Conservation (phyloP, 2,113 vertebrate species). For the Brachirus orientalis region DNA sequence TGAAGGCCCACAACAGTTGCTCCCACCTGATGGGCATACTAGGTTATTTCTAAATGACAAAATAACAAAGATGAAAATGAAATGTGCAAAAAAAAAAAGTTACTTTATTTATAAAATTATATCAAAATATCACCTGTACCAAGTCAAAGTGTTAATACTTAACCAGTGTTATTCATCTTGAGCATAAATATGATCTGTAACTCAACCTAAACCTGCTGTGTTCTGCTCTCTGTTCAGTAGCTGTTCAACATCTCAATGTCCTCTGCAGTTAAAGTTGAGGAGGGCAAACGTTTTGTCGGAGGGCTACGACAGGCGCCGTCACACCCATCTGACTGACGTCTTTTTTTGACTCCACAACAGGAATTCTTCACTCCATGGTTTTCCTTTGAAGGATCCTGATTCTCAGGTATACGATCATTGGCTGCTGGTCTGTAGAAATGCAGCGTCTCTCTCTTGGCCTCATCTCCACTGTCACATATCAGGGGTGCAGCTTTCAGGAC, state of each 20-base stretch:
- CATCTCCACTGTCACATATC: slow-evolving; percentile 49
- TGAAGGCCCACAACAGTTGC: too few species aligned
- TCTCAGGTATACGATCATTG: slow-evolving; percentile 35
- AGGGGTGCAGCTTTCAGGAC: slow-evolving; percentile 69
- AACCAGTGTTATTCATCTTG: neutral
- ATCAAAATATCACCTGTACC: neutral
- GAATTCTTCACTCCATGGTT: slow-evolving; percentile 34
- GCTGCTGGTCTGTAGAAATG: slow-evolving; percentile 87
- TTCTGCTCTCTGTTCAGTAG: slow-evolving; percentile 79
- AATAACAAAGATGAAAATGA: neutral
- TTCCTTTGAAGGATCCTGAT: slow-evolving; percentile 12
- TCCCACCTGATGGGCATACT: too few species aligned
- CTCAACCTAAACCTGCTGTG: neutral
- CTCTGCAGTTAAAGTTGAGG: slow-evolving; percentile 82
- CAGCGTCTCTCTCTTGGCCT: slow-evolving; percentile 71
- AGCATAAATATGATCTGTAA: neutral
- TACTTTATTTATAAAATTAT: neutral
- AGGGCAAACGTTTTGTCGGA: slow-evolving; percentile 80
- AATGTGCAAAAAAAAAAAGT: neutral
- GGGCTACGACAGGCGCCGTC: slow-evolving; percentile 54
- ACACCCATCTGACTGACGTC: slow-evolving; percentile 69
- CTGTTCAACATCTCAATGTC: slow-evolving; percentile 91
- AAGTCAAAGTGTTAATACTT: neutral
- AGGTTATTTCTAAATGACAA: neutral
- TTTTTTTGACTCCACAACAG: slow-evolving; percentile 79